Base-by-base conservation (phyloP, 2,113 vertebrate species). In the Oreochromis spilurus region DNA sequence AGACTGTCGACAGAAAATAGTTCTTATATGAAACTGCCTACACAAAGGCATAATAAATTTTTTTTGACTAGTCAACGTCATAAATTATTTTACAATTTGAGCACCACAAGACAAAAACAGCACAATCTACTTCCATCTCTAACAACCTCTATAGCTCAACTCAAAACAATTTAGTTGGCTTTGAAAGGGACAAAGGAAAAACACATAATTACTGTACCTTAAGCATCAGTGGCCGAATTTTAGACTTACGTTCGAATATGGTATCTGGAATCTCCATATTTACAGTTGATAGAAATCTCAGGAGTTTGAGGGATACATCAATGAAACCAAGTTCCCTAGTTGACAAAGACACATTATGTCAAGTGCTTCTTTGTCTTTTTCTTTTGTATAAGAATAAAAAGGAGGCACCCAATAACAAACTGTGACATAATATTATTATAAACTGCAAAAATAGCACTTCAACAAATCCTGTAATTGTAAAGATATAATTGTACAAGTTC, bases 311-410 rank as follows among this genome's bases (percentile, higher is more conserved):
- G 4, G 96, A 92, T 2, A 92, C 81, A 19, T 95, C 87, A 43
- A 96, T 91, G 70, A 95, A 96, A 80, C 96, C 96, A 84, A 96
- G 95, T 43, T 95, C 92, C 91, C 96, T 97, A 53, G 12, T 82
- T 13, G 40, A 67, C 43, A 70, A 62, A 50, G 1, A 86, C 26
- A 52, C 40, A 24, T 2, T 31, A 77, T 50, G 26, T 77, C 26
- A 77, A 11, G 4, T 19, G 16, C 7, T 31, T 50, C 16, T 77
- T 77, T 50, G 14, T 16, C 9, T 31, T 53, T 53, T n/a, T 54
- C n/a, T 54, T 54, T 54, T 54, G 52, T 53, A 4, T 5, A 21
- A 54, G 9, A 54, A 17, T 11, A 11, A 10, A n/a, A 31, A 31
- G 16, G 43, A 50, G 4, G 4, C 0, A 3, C 16, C 24, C 43